These are phyloP conservation scores for Gymnopithys bicolor DNA, from an alignment of 2,797 vertebrate genomes.

Conservation along the genomic window DNA sequence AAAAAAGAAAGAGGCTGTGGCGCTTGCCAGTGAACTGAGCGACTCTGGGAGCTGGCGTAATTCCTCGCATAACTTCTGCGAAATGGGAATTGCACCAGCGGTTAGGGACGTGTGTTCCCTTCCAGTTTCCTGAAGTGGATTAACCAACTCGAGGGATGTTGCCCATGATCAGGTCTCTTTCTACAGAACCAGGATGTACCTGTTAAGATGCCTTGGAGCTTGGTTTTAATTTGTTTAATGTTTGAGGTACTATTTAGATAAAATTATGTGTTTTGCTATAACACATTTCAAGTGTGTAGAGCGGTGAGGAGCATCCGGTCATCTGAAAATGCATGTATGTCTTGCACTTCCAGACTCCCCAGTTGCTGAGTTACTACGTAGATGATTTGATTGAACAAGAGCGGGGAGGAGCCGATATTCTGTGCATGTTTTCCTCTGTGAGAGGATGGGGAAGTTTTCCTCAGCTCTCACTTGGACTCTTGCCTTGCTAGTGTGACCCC, in stretches of 20 bases:
- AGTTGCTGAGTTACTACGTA: neutral
- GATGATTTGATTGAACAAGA: neutral
- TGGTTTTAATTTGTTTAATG: neutral
- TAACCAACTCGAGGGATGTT: neutral
- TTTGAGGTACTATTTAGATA: neutral
- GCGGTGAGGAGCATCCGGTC: neutral
- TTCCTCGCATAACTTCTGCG: conserved; percentile 43
- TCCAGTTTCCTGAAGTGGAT: neutral
- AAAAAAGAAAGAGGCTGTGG: neutral
- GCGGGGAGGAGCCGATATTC: neutral
- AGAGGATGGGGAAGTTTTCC: neutral
- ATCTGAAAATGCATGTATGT: neutral
- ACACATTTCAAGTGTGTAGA: neutral
- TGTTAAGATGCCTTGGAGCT: neutral
- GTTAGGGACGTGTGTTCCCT: neutral
- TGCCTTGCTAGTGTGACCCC: neutral
- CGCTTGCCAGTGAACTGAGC: neutral
- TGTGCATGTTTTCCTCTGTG: neutral
- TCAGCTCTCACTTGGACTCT: neutral
- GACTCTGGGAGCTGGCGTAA: conserved; percentile 11
- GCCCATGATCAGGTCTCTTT: neutral
- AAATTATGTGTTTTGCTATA: neutral
- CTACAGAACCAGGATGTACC: neutral
- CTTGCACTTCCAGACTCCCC: neutral
- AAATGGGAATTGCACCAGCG: neutral